These are phyloP conservation scores for Zoroaster sp. DNA, from an alignment of 53 echinoderm and acorn worm species.

Conservation along the genomic window DNA sequence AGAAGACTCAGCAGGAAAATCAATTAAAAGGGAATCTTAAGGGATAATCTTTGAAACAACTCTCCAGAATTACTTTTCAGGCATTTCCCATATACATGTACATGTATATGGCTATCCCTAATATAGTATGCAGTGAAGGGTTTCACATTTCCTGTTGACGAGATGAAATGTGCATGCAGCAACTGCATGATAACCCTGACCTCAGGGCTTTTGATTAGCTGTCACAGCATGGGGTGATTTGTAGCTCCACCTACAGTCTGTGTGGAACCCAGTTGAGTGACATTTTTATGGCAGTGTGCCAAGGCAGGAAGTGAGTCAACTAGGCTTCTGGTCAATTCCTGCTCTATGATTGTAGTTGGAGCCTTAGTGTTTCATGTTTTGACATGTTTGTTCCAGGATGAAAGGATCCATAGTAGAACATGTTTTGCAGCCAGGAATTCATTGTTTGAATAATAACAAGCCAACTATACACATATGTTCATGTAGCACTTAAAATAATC, in stretches of 20 bases:
- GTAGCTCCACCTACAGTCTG: conserved; percentile 16
- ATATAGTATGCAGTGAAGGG: background rate
- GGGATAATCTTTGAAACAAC: background rate
- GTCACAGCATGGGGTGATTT: conserved; percentile 17
- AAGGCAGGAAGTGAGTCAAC: background rate
- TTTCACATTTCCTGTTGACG: conserved; percentile 6
- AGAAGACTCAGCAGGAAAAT: too few relatives aligned
- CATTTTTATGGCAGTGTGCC: conserved; percentile 21
- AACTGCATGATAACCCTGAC: background rate
- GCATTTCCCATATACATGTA: background rate
- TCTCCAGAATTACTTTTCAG: background rate
- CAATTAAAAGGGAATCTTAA: too few relatives aligned
- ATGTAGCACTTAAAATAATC: too few relatives aligned
- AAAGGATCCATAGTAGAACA: too few relatives aligned
- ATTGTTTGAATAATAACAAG: too few relatives aligned
- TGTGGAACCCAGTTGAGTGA: background rate
- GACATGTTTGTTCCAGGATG: too few relatives aligned
- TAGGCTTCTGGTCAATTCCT: too few relatives aligned
- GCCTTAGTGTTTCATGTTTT: too few relatives aligned
- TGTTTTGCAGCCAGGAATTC: too few relatives aligned
- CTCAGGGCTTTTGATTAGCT: conserved; percentile 17
- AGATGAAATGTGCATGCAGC: conserved; percentile 25
- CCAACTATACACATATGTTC: too few relatives aligned
- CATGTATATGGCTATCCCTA: background rate
- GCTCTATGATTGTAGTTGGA: too few relatives aligned